phyloP scores from a whole-genome alignment of 2,113 vertebrate genomes.

The Zosterops hypoxanthus region DNA sequence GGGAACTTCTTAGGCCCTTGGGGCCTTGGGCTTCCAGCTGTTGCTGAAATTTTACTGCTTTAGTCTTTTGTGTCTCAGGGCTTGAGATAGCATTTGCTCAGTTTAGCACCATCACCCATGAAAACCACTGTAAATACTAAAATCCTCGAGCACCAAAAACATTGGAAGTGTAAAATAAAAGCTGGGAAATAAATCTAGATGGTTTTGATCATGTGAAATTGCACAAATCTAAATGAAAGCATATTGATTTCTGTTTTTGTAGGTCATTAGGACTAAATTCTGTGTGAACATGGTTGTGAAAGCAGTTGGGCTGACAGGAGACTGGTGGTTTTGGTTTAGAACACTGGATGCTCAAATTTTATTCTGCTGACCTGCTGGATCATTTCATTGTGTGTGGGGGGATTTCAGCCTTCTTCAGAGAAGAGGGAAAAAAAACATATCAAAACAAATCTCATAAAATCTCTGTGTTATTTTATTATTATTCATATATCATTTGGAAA shows the following conservation, averaged over 20 bases:
- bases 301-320: rapidly evolving
- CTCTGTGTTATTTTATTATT: not conserved
- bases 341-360: not conserved
- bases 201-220: not conserved
- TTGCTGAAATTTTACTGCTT: slow-evolving; percentile 23
- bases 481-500: not conserved
- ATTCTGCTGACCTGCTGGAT: not conserved
- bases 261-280: not conserved
- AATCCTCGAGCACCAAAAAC: not conserved
- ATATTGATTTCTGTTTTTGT: not conserved
- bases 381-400: not conserved
- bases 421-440: not conserved
- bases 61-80: slow-evolving; percentile 33
- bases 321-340: not conserved
- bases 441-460: not conserved
- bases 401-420: not conserved
- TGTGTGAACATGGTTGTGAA: not conserved
- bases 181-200: not conserved
- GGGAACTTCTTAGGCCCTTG: not conserved
- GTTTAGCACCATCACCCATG: not conserved
- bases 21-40: slow-evolving; percentile 41
- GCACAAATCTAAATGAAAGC: not conserved
- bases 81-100: not conserved
- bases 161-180: not conserved
- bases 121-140: not conserved